These are phyloP conservation scores for Bubo blakistoni DNA, from an alignment of 2,113 vertebrate genomes.

Conservation along the genomic window DNA sequence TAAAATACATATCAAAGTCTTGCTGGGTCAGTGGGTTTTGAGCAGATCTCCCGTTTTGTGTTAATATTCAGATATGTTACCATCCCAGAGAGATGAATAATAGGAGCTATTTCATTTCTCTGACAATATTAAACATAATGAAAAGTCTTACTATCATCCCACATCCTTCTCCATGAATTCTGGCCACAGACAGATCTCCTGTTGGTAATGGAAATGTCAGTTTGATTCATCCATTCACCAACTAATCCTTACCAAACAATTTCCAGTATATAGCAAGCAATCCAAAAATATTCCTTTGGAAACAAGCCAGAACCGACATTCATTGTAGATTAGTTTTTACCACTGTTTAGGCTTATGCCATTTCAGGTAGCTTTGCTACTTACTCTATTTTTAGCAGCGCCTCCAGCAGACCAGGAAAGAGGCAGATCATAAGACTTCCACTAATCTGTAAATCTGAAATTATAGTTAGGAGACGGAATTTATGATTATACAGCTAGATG, in stretches of 20 bases:
- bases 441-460: slow-evolving; percentile 57
- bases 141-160: slow-evolving; percentile 20
- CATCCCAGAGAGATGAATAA: slow-evolving; percentile 31
- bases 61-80: slow-evolving; percentile 28
- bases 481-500: slow-evolving; percentile 2
- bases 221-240: slow-evolving; percentile 65
- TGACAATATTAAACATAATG: slow-evolving; percentile 57
- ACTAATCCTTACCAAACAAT: slow-evolving; percentile 2
- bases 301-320: neutral
- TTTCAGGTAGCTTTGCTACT: slow-evolving; percentile 23
- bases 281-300: slow-evolving; percentile 17
- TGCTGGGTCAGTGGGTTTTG: slow-evolving; percentile 39
- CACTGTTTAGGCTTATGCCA: neutral
- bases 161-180: slow-evolving; percentile 37
- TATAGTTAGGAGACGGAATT: neutral
- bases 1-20: neutral
- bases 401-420: slow-evolving; percentile 19
- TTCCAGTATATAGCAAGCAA: neutral
- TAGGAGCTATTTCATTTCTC: slow-evolving; percentile 29
- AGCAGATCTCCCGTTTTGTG: slow-evolving; percentile 14
- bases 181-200: slow-evolving; percentile 28
- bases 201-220: slow-evolving; percentile 69
- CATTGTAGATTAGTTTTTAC: slow-evolving; percentile 10
- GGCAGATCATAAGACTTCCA: slow-evolving; percentile 15
- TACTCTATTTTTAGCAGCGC: slow-evolving; percentile 40